Percentiles rank a stretch among this genome's conserved stretches.
Conservation (phyloP, 2,797 vertebrate genomes). For the Clamator glandarius region DNA sequence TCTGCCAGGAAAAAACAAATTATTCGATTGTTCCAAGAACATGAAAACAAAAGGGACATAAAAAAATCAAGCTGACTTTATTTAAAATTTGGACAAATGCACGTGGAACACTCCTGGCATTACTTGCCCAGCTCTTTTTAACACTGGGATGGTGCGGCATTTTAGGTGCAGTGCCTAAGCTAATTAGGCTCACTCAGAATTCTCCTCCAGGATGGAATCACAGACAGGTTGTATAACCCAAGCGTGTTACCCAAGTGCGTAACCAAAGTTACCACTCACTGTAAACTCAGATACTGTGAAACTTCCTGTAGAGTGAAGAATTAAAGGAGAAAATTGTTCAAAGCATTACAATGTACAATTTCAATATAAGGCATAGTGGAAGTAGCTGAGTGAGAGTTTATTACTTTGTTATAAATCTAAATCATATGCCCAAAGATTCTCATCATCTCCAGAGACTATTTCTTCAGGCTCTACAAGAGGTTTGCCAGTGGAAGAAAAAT, state of each 20-base stretch:
- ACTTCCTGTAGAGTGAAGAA: not conserved
- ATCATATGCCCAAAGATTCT: slow-evolving; percentile 33
- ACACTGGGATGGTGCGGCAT: not conserved
- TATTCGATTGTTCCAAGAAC: slow-evolving; percentile 32
- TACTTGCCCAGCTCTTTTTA: not conserved
- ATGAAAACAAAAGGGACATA: not conserved
- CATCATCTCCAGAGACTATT: not conserved
- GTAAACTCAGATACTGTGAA: not conserved
- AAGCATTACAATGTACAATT: not conserved
- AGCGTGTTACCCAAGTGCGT: not conserved
- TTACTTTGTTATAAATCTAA: slow-evolving; percentile 43
- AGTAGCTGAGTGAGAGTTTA: slow-evolving; percentile 22
- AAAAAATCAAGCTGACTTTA: slow-evolving; percentile 33
- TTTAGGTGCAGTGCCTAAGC: not conserved
- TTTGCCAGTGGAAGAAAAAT: slow-evolving; percentile 18
- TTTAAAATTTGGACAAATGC: slow-evolving; percentile 7
- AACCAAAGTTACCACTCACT: not conserved
- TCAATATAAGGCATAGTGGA: not conserved
- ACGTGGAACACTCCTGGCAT: not conserved
- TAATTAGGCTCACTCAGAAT: not conserved
- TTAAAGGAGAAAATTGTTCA: not conserved
- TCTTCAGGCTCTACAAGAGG: not conserved
- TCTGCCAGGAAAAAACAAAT: not conserved
- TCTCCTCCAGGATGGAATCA: not conserved
- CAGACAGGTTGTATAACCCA: not conserved